Base-by-base conservation (phyloP, 1,140 invertebrate species). In the Bombus superbus region DNA sequence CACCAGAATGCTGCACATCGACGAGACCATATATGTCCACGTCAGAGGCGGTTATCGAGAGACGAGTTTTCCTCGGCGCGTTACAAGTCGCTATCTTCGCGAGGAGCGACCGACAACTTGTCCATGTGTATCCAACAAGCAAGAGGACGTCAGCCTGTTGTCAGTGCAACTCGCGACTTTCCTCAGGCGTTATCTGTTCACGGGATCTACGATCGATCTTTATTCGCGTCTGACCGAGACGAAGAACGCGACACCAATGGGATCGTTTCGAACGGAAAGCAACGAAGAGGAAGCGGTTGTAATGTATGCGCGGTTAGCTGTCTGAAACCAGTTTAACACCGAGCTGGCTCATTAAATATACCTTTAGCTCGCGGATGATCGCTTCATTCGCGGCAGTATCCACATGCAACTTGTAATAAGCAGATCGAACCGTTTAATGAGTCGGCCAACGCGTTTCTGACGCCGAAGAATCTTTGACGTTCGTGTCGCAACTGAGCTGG, bases 181-280 rank as follows among this genome's bases (percentile, higher is more conserved):
- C 85, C 83, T 71, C 78, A 53, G 59, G 76, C 64, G 66, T 90
- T 90, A 90, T 90, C 89, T 86, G 81, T n/a, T 80, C 13, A 25
- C 11, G 25, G 44, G 25, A 89, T 71, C 81, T 47, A 71, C 77
- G 85, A 90, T 90, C 88, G 88, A 89, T 89, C 85, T 87, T 74
- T 78, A 85, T 81, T 69, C 85, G 68, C 81, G 81, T 85, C 74
- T 59, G 77, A 35, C 25, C 53, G 40, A n/a, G 57, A 32, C 47
- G 75, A 47, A 53, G 44, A 25, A 53, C 35, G 71, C 25, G 66
- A 66, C 71, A 79, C 72, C 32, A 15, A 69, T n/a, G 35, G 68
- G 78, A 77, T 85, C 38, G 57, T 77, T 62, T 42, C 44, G 77
- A 77, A 59, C 73, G 78, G 64, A 72, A 86, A 87, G 28, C 32